Percentiles rank a stretch among this genome's conserved stretches.
phyloP scores from a whole-genome alignment of 1,140 invertebrate genomes.

The Brachionus rotundiformis region DNA sequence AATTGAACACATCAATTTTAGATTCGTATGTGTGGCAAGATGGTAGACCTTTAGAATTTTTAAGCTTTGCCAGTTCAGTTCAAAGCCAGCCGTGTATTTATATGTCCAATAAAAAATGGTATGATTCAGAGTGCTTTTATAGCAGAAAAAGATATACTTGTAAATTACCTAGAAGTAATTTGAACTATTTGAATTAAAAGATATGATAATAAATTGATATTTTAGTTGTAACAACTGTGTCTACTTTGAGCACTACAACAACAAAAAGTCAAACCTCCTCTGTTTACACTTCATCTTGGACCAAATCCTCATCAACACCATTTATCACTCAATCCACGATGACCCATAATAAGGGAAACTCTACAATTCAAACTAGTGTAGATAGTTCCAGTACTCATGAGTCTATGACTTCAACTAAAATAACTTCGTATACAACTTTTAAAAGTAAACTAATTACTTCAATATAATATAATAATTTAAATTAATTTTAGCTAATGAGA shows the following conservation, averaged over 20 bases:
- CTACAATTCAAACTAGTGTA: not conserved
- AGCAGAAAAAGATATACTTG: conserved; percentile 8
- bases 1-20: no score
- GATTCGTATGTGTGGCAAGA: conserved; percentile 39
- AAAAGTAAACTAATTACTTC: not conserved
- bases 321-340: not conserved
- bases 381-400: not conserved
- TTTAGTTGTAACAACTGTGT: not conserved
- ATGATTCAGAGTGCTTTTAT: conserved; percentile 37
- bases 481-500: not conserved
- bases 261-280: not conserved
- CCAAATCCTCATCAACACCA: not conserved
- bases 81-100: conserved; percentile 17
- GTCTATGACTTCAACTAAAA: not conserved
- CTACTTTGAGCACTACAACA: not conserved
- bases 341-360: not conserved
- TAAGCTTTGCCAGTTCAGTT: not conserved
- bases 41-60: conserved; percentile 12
- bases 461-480: not conserved
- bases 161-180: conserved; percentile 39
- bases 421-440: not conserved
- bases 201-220: not conserved
- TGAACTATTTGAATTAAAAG: not conserved
- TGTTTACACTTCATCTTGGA: not conserved
- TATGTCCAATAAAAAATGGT: conserved; percentile 9